Conservation (phyloP, 92 coral and sea anemone species). For the Epizoanthus scotinus region DNA sequence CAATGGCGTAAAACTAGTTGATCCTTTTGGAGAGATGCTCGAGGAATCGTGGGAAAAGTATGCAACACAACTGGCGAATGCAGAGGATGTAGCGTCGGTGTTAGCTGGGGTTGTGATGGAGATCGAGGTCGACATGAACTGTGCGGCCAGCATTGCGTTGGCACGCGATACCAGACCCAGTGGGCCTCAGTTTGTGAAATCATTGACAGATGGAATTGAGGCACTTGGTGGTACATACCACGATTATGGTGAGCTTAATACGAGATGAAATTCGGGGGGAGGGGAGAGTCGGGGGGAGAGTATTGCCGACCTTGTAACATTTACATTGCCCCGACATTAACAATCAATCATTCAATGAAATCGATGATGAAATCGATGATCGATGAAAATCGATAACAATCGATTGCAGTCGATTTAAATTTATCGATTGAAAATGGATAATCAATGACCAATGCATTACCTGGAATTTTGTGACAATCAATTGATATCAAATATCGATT, state of each 20-base stretch:
- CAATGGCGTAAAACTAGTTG: slow-evolving; percentile 95
- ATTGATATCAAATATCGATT: too few species aligned
- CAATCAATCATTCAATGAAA: too few species aligned
- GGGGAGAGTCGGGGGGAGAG: neutral
- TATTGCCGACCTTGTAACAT: too few species aligned
- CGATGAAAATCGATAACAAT: too few species aligned
- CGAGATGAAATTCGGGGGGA: neutral
- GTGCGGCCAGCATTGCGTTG: slow-evolving; percentile 70
- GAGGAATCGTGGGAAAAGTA: slow-evolving; percentile 92
- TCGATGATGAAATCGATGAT: too few species aligned
- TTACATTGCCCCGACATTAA: too few species aligned
- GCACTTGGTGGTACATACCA: slow-evolving; percentile 84
- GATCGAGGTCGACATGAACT: slow-evolving; percentile 53
- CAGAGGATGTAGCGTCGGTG: slow-evolving; percentile 68
- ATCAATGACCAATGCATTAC: too few species aligned
- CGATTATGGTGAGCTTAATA: slow-evolving; percentile 73
- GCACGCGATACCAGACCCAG: slow-evolving; percentile 98
- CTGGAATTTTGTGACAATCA: too few species aligned
- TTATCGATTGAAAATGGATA: too few species aligned
- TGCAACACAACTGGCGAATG: slow-evolving; percentile 85
- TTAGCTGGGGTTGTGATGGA: slow-evolving; percentile 56
- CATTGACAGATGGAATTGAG: slow-evolving; percentile 75
- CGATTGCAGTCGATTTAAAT: too few species aligned
- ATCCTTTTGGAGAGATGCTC: slow-evolving; percentile 97
- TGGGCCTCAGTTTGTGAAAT: slow-evolving; percentile 70